phyloP scores from a whole-genome alignment of 2,888 invertebrate species.

The Ecdyonurus torrentis region DNA sequence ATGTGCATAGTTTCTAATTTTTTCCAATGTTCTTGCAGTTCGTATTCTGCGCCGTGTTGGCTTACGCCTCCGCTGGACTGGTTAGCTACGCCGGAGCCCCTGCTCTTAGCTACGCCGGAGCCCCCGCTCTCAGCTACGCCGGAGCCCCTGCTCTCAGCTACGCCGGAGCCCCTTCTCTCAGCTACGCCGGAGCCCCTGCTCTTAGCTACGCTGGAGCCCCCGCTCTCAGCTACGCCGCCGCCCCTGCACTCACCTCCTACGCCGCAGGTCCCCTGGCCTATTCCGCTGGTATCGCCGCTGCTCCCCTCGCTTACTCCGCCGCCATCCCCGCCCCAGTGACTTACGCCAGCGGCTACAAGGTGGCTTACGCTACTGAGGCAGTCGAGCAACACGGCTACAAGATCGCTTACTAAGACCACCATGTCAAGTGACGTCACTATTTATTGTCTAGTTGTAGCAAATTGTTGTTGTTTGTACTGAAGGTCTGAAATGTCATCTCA shows the following conservation, averaged over 20 bases:
- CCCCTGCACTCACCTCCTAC: constrained; percentile 2
- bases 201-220: background rate
- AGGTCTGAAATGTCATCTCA: no score
- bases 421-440: no score
- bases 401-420: constrained; percentile 9
- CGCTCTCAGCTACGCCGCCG: background rate
- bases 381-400: constrained; percentile 24
- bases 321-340: constrained; percentile 16
- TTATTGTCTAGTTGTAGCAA: no score
- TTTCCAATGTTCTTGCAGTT: background rate
- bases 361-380: constrained; percentile 20
- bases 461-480: no score
- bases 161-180: background rate
- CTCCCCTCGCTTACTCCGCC: constrained; percentile 13
- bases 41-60: constrained; percentile 8
- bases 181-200: background rate
- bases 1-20: background rate
- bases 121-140: no score
- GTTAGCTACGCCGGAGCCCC: no score
- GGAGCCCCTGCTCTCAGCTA: no score
- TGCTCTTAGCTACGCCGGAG: no score
- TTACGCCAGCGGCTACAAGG: constrained; percentile 19
- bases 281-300: constrained; percentile 5
- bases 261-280: constrained; percentile 4
- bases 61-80: constrained; percentile 5